Base-by-base conservation (phyloP, 64 coral and sea anemone species). In the Stylophora pistillata region DNA sequence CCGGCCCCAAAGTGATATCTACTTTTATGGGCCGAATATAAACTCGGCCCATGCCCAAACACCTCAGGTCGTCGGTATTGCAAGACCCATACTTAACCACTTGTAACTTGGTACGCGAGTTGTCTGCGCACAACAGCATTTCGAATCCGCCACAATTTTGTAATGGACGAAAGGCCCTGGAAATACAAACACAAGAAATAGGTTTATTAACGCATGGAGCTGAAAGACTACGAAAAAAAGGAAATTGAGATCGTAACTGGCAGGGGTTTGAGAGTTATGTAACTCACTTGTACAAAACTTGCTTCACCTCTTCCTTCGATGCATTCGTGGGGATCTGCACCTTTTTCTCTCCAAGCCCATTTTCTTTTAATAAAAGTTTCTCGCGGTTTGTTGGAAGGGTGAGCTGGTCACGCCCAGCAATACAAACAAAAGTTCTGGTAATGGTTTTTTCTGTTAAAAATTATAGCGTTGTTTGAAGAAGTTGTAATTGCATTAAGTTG, bases 41-140 rank as follows among this genome's bases (percentile, higher is more conserved):
- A 82, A 93, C 81, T 10, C 85, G 29, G 30, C 91, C 91, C 56
- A 85, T 93, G 21, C 91, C 85, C 71, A 93, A 81, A 69, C 85
- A 93, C 20, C 85, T 55, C 11, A 93, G 53, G 16, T 88, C 84
- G 14, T 88, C 91, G 23, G 91, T 86, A 78, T 31, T 58, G 55
- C 91, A 93, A 16, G 57, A 57, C 5, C 85, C 91, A 25, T 79
- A 77, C 23, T 54, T 53, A 5, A 93, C 85, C 2, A 86, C 28
- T 0, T 62, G 17, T 52, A 92, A 68, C 25, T 87, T 16, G 53
- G 68, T 92, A 15, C 82, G 33, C 12, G 71, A 86, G 56, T 86
- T 78, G 62, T 92, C 82, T 74, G 78, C 73, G n/a, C 60, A 31
- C 20, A 79, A 59, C 11, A 92, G 73, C 23, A 92, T 31, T 55